Percentiles rank a stretch among this genome's conserved stretches.
These are phyloP conservation scores for Tetranychus cinnabarinus DNA, from an alignment of 1,140 invertebrate genomes.

Conservation along the genomic window DNA sequence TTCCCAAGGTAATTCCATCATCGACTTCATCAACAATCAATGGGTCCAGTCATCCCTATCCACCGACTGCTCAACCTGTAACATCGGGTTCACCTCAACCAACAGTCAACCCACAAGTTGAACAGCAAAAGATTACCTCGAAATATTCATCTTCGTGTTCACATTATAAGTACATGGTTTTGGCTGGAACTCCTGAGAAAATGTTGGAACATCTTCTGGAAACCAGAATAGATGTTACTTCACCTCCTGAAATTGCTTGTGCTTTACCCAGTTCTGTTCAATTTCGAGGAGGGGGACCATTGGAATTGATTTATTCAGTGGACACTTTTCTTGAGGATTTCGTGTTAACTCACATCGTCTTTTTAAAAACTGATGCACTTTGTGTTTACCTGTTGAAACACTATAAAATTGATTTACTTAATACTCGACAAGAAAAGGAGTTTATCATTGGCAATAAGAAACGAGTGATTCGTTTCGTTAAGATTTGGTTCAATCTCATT, in stretches of 20 bases:
- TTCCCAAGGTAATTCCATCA: slow-evolving; percentile 7
- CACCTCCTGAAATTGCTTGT: not conserved
- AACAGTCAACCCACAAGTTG: too few relatives aligned
- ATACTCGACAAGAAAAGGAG: slow-evolving; percentile 35
- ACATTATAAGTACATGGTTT: slow-evolving; percentile 48
- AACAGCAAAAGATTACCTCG: too few relatives aligned
- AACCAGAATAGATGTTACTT: slow-evolving; percentile 31
- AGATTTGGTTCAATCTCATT: slow-evolving; percentile 45
- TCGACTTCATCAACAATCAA: not conserved
- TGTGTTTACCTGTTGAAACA: slow-evolving; percentile 47
- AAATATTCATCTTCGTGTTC: not conserved
- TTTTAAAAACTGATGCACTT: slow-evolving; percentile 50
- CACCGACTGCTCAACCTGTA: too few relatives aligned
- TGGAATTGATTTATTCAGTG: not conserved
- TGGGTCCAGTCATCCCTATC: not conserved
- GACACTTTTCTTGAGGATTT: slow-evolving; percentile 63
- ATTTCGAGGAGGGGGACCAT: not conserved
- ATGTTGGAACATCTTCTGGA: slow-evolving; percentile 66
- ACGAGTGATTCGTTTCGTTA: slow-evolving; percentile 50
- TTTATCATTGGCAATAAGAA: slow-evolving; percentile 45
- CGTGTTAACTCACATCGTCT: slow-evolving; percentile 61
- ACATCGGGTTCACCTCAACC: too few relatives aligned
- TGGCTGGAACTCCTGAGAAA: slow-evolving; percentile 64
- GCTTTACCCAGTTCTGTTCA: too few relatives aligned
- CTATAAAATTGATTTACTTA: slow-evolving; percentile 33